Evolutionary conservation across 1,140 invertebrate species (phyloP).

Genomic region (Berghia stephanieae): DNA sequence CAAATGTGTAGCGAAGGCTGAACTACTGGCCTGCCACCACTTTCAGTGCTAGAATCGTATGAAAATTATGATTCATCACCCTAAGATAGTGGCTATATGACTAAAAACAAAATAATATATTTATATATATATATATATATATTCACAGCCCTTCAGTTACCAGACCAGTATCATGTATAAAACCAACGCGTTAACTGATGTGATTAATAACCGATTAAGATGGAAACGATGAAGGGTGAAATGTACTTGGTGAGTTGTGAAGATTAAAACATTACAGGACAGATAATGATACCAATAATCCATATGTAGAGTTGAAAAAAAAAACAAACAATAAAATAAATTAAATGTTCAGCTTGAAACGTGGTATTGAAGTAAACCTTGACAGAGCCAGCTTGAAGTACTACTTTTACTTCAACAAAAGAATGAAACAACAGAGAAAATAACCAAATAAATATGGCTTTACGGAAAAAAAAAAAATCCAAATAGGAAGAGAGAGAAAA

Average conservation of each 20-base stretch:
- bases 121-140: background rate
- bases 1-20: slow-evolving; percentile 24
- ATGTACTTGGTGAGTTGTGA: background rate
- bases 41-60: background rate
- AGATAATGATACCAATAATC: too few species aligned
- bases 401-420: too few species aligned
- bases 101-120: background rate
- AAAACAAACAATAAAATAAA: background rate
- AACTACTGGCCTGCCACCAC: slow-evolving; percentile 13
- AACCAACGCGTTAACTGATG: slow-evolving; percentile 21
- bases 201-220: slow-evolving; percentile 15
- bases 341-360: too few species aligned
- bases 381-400: too few species aligned
- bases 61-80: background rate
- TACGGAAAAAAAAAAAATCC: too few species aligned
- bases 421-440: too few species aligned
- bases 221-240: slow-evolving; percentile 17
- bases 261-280: background rate
- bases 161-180: slow-evolving; percentile 29
- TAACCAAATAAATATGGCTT: too few species aligned
- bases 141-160: slow-evolving; percentile 33
- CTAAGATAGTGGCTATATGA: background rate
- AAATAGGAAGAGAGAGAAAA: background rate
- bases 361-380: too few species aligned
- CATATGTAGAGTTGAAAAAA: background rate